Percentiles rank a stretch among this genome's conserved stretches.
phyloP scores from a whole-genome alignment of 2,888 invertebrate species.

The Thysanoteuthis rhombus region DNA sequence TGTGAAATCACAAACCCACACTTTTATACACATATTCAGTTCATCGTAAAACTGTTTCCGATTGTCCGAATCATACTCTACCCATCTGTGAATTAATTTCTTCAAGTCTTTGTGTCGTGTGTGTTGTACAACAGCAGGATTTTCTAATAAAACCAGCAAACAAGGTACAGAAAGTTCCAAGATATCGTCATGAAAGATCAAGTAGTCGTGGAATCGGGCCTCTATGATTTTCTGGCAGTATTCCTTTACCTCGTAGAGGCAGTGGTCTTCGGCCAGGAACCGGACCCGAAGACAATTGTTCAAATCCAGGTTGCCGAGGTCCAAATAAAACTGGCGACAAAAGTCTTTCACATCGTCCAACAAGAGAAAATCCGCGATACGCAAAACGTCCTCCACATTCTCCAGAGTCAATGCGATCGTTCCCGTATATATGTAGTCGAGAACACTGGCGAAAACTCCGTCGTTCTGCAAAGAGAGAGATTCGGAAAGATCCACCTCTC shows the following conservation, averaged over 20 bases:
- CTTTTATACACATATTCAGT: constrained; percentile 50
- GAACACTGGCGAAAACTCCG: constrained; percentile 55
- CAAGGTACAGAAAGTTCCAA: constrained; percentile 56
- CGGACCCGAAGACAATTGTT: constrained; percentile 58
- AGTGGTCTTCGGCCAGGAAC: constrained; percentile 61
- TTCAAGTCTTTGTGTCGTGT: constrained; percentile 56
- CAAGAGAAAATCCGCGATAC: constrained; percentile 62
- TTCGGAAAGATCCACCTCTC: constrained; percentile 59
- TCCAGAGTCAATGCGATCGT: constrained; percentile 54
- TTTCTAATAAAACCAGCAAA: constrained; percentile 55
- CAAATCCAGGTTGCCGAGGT: constrained; percentile 62
- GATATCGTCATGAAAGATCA: constrained; percentile 61
- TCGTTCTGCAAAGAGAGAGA: constrained; percentile 59
- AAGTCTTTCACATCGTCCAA: constrained; percentile 64
- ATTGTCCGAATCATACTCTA: constrained; percentile 50
- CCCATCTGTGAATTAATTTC: constrained; percentile 57
- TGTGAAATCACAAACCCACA: constrained; percentile 51
- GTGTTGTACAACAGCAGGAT: constrained; percentile 57
- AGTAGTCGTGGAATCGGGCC: constrained; percentile 63
- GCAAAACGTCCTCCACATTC: constrained; percentile 60
- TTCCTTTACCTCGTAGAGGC: constrained; percentile 56
- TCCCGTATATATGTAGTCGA: constrained; percentile 64
- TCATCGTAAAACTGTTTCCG: constrained; percentile 48
- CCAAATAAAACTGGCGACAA: constrained; percentile 61
- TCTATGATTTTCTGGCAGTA: constrained; percentile 58